Evolutionary conservation across 2,888 invertebrate species (phyloP).

Genomic region (Lingula anatina): DNA sequence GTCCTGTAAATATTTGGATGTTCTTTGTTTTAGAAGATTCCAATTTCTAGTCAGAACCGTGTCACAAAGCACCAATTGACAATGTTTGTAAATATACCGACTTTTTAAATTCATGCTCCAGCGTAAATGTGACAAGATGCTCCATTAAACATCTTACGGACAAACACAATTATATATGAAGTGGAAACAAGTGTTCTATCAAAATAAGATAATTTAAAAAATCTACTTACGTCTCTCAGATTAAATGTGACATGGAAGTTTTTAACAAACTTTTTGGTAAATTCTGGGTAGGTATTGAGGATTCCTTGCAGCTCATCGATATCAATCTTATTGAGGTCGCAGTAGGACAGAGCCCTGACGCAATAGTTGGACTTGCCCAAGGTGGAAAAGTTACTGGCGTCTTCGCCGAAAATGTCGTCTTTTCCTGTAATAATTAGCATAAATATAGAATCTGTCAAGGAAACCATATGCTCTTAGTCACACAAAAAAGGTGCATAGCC

Average conservation of each 20-base stretch:
- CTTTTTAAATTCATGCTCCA: no score
- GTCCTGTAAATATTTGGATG: no score
- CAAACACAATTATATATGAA: neutral
- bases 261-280: slow-evolving; percentile 41
- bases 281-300: slow-evolving; percentile 49
- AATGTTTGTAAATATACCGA: no score
- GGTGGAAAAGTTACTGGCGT: slow-evolving; percentile 31
- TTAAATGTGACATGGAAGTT: slow-evolving; percentile 49
- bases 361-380: slow-evolving; percentile 43
- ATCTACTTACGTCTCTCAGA: slow-evolving; percentile 36
- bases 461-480: neutral
- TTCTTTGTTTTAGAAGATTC: no score
- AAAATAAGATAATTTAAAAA: no score
- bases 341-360: slow-evolving; percentile 48
- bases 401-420: slow-evolving; percentile 51
- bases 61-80: no score
- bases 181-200: no score
- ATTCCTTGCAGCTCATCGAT: slow-evolving; percentile 44
- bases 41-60: no score
- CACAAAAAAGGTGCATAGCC: no score
- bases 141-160: neutral
- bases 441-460: neutral
- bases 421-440: slow-evolving; percentile 30
- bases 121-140: neutral
- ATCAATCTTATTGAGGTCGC: slow-evolving; percentile 51